Percentiles rank a stretch among this genome's conserved stretches.
Evolutionary conservation across 2,113 vertebrate genomes (phyloP).

Genomic region (Chionomys nivalis): DNA sequence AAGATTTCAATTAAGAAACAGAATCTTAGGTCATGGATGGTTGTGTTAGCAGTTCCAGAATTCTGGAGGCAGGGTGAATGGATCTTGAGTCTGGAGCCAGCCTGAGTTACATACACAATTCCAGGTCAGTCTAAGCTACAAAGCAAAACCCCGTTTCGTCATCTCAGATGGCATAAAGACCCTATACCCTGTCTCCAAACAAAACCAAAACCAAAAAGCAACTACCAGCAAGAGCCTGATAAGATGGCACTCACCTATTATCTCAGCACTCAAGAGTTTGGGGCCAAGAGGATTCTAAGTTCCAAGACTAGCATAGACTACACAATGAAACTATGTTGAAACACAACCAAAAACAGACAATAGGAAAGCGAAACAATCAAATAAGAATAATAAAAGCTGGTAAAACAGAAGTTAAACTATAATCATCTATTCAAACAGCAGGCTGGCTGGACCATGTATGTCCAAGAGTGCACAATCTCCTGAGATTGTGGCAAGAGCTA

Average conservation of each 20-base stretch:
- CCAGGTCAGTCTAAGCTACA: not conserved
- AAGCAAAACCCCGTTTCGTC: not conserved
- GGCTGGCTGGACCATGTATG: not conserved
- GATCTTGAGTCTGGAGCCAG: not conserved
- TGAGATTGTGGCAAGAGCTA: not conserved
- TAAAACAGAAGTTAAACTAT: not conserved
- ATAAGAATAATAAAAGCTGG: not conserved
- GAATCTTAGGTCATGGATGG: not conserved
- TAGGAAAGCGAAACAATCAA: not conserved
- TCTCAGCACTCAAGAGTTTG: not conserved
- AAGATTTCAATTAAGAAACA: not conserved
- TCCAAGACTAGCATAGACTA: not conserved
- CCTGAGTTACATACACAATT: not conserved
- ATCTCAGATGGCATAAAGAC: not conserved
- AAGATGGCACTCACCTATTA: not conserved
- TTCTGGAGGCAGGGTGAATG: not conserved
- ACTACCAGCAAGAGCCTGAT: not conserved
- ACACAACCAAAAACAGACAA: not conserved
- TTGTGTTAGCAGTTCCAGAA: not conserved
- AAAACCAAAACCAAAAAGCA: not conserved
- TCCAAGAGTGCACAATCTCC: not conserved
- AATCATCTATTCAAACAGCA: constrained; percentile 7
- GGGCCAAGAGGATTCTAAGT: not conserved
- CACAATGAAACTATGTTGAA: not conserved
- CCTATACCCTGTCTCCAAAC: not conserved